These are phyloP conservation scores for Psilopsiagon aymara DNA, from an alignment of 2,113 vertebrate species.

Conservation along the genomic window DNA sequence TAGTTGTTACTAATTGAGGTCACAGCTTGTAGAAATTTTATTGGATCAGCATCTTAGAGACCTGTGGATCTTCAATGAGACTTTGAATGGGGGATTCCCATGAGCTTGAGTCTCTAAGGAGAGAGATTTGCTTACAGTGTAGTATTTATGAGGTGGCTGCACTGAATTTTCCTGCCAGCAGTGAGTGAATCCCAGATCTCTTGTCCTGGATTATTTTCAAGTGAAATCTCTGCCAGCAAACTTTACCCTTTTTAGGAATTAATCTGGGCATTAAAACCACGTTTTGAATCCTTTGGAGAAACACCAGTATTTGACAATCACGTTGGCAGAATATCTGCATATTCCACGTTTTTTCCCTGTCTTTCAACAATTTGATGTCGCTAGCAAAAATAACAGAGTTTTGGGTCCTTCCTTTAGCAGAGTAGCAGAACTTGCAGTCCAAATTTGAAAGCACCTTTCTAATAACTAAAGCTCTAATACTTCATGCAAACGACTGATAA, in stretches of 20 bases:
- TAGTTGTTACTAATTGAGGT: neutral
- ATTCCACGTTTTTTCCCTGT: neutral
- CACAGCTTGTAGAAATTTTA: neutral
- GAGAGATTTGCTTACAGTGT: neutral
- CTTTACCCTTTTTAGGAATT: neutral
- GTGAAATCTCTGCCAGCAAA: neutral
- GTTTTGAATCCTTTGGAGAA: neutral
- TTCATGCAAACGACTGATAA: neutral
- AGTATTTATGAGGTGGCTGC: neutral
- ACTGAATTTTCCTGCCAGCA: neutral
- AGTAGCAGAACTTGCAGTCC: neutral
- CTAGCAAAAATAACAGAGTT: neutral
- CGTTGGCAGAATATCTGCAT: neutral
- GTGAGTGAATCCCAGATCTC: neutral
- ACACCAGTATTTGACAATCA: neutral
- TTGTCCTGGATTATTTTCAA: neutral
- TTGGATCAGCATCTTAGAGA: neutral
- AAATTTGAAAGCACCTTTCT: neutral
- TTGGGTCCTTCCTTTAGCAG: neutral
- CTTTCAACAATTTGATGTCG: neutral
- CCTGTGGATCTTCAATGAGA: neutral
- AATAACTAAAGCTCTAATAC: neutral
- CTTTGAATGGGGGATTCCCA: neutral
- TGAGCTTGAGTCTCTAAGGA: neutral
- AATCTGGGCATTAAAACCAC: neutral